Conservation (phyloP, 92 coral and sea anemone species). For the Pocillopora meandrina region DNA sequence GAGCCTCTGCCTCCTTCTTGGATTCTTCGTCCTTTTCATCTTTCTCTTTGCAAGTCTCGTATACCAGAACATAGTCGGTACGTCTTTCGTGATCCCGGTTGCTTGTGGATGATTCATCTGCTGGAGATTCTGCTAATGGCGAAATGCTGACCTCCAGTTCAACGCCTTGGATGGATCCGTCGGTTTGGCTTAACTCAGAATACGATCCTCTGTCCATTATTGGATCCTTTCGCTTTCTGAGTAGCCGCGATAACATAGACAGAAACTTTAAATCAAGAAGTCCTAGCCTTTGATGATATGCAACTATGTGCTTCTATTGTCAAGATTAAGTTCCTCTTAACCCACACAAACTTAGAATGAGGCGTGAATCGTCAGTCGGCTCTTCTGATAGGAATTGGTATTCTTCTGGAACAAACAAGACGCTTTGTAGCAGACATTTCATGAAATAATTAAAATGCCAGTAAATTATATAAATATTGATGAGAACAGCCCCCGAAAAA, state of each 20-base stretch:
- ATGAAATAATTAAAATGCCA: background rate
- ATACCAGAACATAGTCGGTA: slow-evolving; percentile 73
- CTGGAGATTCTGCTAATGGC: slow-evolving; percentile 11
- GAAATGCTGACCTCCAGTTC: slow-evolving; percentile 9
- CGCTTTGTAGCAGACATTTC: background rate
- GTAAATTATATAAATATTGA: slow-evolving; percentile 5
- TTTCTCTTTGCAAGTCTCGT: slow-evolving; percentile 59
- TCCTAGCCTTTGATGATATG: background rate
- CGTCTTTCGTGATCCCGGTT: slow-evolving; percentile 33
- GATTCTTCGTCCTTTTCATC: slow-evolving; percentile 61
- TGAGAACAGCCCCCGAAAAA: background rate
- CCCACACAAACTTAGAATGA: too few relatives aligned
- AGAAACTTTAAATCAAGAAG: background rate
- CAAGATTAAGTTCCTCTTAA: too few relatives aligned
- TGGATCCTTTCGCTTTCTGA: background rate
- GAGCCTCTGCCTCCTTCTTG: slow-evolving; percentile 35
- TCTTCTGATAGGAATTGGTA: too few relatives aligned
- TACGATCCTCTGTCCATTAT: slow-evolving; percentile 41
- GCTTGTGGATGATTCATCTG: slow-evolving; percentile 6
- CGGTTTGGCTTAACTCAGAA: slow-evolving; percentile 14
- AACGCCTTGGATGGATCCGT: background rate
- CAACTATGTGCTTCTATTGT: background rate
- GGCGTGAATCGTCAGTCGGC: too few relatives aligned
- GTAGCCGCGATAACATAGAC: slow-evolving; percentile 26
- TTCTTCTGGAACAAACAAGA: background rate